Evolutionary conservation across 2,888 invertebrate genomes (phyloP).

Genomic region (Apamea monoglypha): DNA sequence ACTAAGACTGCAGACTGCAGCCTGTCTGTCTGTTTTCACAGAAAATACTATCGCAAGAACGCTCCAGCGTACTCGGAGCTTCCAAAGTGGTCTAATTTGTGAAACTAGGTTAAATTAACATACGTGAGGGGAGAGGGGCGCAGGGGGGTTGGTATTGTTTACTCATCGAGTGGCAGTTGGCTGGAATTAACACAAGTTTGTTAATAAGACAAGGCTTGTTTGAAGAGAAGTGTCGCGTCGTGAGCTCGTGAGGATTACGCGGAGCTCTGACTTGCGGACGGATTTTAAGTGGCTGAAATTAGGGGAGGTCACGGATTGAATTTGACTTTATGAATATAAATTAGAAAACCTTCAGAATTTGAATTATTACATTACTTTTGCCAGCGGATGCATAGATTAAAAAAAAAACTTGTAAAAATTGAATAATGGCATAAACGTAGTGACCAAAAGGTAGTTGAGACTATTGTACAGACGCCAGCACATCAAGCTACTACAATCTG

Average conservation of each 20-base stretch:
- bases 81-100: constrained; percentile 65
- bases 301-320: constrained; percentile 30
- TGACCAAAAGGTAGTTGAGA: not conserved
- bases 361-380: not conserved
- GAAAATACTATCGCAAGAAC: constrained; percentile 60
- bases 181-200: constrained; percentile 70
- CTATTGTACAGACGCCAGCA: no score
- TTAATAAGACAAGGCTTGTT: constrained; percentile 64
- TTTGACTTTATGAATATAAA: constrained; percentile 4
- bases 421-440: no score
- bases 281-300: constrained; percentile 41
- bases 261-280: constrained; percentile 9
- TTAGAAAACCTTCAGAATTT: constrained; percentile 3
- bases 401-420: not conserved
- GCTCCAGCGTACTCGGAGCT: constrained; percentile 39
- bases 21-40: constrained; percentile 57
- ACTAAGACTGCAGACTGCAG: constrained; percentile 40
- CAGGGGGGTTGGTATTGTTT: constrained; percentile 65
- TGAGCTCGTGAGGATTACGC: constrained; percentile 30
- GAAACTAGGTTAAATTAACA: constrained; percentile 72
- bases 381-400: not conserved
- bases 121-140: constrained; percentile 52
- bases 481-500: no score
- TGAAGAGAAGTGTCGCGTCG: constrained; percentile 46
- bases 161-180: constrained; percentile 68